Base-by-base conservation (phyloP, 2,888 invertebrate genomes). In the Lochmaea capreae region DNA sequence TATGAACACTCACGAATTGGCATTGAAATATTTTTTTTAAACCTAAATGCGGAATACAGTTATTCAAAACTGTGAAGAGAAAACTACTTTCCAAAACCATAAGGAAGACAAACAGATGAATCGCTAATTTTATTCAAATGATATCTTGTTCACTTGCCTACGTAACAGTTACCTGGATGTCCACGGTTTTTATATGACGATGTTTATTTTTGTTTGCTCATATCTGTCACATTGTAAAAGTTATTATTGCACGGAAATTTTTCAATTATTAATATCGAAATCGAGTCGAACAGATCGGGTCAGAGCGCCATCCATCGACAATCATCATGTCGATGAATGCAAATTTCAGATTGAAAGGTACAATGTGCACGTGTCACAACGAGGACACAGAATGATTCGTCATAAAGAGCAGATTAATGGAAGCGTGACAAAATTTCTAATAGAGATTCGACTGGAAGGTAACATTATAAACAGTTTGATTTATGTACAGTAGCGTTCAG, bases 381-480 rank as follows among this genome's bases (percentile, higher is more conserved):
- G 68, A 69, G 77, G 74, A 71, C 72, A 78, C 72, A 77, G 78
- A 80, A 83, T 83, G 84, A 84, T 78, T 82, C 78, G 77, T 83
- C 84, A 83, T 82, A 83, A 85, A 84, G 81, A 78, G 78, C 81
- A 81, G 82, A 84, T 84, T 84, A 85, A 84, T 85, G 84, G 81
- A 82, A 79, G 80, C 83, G 82, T 81, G 82, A 81, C 81, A 81
- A 79, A 80, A 77, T 82, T 83, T 83, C 81, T 79, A 83, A 84
- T 83, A 82, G 83, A 83, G 83, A 84, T 82, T 81, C 81, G 81
- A 79, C 81, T 77, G 79, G 77, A 77, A 65, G 52, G 65, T 57
- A 67, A 43, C 52, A 72, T 46, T 54, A 54, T 49, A 57, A 67
- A 65, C 39, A 65, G 22, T 71, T 65, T 65, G 63, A 62, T 16